phyloP scores from a whole-genome alignment of 2,888 invertebrate species.

The Biston betularia region DNA sequence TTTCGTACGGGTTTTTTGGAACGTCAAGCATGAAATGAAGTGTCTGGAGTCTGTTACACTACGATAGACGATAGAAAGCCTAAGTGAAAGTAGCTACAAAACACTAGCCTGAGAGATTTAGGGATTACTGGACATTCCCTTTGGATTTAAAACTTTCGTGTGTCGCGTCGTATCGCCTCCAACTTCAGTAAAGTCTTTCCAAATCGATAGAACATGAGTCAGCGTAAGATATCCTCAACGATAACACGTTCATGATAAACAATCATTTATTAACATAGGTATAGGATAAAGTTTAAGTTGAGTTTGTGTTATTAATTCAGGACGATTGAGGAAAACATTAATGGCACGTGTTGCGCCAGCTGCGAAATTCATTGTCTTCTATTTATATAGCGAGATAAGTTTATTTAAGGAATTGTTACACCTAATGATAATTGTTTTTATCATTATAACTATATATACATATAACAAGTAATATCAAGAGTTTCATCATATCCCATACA shows the following conservation, averaged over 20 bases:
- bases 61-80: not conserved
- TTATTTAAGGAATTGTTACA: not conserved
- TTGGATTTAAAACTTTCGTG: conserved; percentile 65
- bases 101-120: conserved; percentile 66
- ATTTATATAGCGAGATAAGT: not conserved
- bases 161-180: conserved; percentile 57
- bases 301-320: not conserved
- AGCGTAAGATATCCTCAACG: conserved; percentile 2
- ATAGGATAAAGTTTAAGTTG: not conserved
- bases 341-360: not conserved
- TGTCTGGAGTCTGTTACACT: no score
- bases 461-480: no score
- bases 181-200: conserved; percentile 62
- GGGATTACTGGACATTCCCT: conserved; percentile 72
- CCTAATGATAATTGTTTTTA: not conserved
- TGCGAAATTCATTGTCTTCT: not conserved
- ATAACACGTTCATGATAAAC: not conserved
- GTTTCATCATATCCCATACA: no score
- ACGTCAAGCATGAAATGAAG: no score
- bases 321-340: not conserved
- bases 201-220: conserved; percentile 43
- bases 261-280: not conserved
- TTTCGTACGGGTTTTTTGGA: no score
- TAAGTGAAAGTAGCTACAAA: conserved; percentile 52
- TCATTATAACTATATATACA: no score